Evolutionary conservation across 1,140 invertebrate genomes (phyloP), one percentile per base, ranked within the genome.

Genomic region (Achatina immaculata): DNA sequence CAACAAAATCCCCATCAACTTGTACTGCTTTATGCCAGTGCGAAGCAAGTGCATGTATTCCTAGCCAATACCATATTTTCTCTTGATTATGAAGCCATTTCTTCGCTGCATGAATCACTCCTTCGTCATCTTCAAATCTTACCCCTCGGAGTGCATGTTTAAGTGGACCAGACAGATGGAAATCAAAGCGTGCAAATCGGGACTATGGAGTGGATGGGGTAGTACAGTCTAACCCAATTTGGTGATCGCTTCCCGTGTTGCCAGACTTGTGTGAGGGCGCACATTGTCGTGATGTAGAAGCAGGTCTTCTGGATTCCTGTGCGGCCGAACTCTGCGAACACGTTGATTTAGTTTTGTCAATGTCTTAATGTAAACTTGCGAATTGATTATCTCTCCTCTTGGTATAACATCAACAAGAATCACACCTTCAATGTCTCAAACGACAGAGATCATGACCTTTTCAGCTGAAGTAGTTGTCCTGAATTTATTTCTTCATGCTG

Each of bases 331-430:
- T 62, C 58, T 62, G 58, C 58, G 58, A 31, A 62, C 28, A 62
- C 28, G 58, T 62, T 28, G 58, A 62, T 62, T 62, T n/a, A 62
- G 28, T 62, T 62, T 62, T 62, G 28, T 28, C 58, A 62, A 31
- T 62, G 58, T 62, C n/a, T 62, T 62, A 62, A 62, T 62, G 58
- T 62, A 62, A 62, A 28, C 58, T 62, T 62, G n/a, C n/a, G 28
- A 62, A 31, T 31, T 62, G 58, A 62, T 62, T 62, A 28, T 62
- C 58, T 62, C 58, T 62, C 58, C 58, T 62, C 58, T 62, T 62
- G 58, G 58, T 28, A 28, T 34, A 62, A 62, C 58, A 4, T 62
- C 28, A 2, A 62, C 58, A 62, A 62, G 58, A 62, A 31, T 62
- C n/a, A 34, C 58, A 31, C 28, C n/a, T 62, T 62, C 58, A 62